phyloP scores from a whole-genome alignment of 1,140 invertebrate species.

The Wiebesia pumilae region DNA sequence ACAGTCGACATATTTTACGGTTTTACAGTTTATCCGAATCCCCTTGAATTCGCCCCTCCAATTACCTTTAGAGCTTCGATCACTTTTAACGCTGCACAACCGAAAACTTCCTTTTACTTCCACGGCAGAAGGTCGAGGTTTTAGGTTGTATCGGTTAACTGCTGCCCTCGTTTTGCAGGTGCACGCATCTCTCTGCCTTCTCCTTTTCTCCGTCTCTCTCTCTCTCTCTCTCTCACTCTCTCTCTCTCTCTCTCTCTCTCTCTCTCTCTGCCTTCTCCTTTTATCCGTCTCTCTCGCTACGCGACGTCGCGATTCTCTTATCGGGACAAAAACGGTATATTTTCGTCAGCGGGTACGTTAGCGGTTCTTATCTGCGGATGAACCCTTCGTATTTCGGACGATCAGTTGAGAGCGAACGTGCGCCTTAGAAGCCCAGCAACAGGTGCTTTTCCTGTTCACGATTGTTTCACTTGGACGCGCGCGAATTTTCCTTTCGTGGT shows the following conservation, averaged over 20 bases:
- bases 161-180: background rate
- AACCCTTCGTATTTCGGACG: slow-evolving; percentile 13
- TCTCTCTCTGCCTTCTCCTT: too few species aligned
- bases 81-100: background rate
- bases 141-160: background rate
- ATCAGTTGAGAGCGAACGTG: background rate
- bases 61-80: too few species aligned
- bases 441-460: slow-evolving; percentile 58
- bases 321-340: background rate
- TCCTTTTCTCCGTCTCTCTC: too few species aligned
- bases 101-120: background rate
- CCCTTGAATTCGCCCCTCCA: too few species aligned
- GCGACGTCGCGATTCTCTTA: background rate
- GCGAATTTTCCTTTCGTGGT: too few species aligned
- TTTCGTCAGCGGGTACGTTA: background rate
- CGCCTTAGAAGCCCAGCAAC: slow-evolving; percentile 50
- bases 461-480: slow-evolving; percentile 57
- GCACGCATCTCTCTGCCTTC: too few species aligned
- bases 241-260: too few species aligned
- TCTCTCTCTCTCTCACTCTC: too few species aligned
- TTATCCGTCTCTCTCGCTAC: background rate
- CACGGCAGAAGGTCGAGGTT: background rate
- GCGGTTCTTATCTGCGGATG: slow-evolving; percentile 1
- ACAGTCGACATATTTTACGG: too few species aligned
- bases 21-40: too few species aligned